Conservation (phyloP, 2,888 invertebrate species). For the Operophtera brumata region DNA sequence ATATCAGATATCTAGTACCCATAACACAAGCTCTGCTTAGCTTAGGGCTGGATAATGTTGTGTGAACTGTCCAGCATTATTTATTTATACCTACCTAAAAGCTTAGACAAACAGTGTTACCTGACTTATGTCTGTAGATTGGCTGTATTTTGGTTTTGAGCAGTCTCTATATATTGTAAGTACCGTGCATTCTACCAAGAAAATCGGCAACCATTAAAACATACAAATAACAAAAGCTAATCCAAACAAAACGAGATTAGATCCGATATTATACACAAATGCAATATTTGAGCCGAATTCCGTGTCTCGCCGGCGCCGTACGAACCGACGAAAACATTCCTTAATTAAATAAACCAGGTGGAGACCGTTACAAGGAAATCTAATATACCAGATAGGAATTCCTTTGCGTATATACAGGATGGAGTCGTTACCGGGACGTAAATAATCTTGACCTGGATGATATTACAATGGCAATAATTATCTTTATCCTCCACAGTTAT, state of each 20-base stretch:
- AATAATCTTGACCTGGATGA: neutral
- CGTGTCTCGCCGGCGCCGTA: conserved; percentile 38
- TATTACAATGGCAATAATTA: neutral
- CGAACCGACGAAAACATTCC: conserved; percentile 53
- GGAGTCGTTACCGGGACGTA: neutral
- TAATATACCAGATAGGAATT: conserved; percentile 60
- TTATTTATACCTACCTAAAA: too few relatives aligned
- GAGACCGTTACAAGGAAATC: conserved; percentile 51
- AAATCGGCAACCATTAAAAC: conserved; percentile 5
- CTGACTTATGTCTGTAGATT: too few relatives aligned
- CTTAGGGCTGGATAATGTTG: too few relatives aligned
- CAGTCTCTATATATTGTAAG: too few relatives aligned
- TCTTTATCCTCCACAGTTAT: neutral
- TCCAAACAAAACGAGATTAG: conserved; percentile 40
- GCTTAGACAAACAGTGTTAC: too few relatives aligned
- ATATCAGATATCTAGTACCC: too few relatives aligned
- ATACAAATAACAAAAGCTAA: conserved; percentile 33
- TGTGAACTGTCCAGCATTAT: too few relatives aligned
- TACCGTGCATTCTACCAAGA: too few relatives aligned
- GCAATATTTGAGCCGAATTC: conserved; percentile 47
- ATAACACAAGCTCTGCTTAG: too few relatives aligned
- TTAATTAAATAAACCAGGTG: conserved; percentile 67
- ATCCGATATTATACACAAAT: conserved; percentile 48
- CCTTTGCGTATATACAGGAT: conserved; percentile 46
- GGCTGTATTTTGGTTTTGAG: too few relatives aligned